phyloP scores from a whole-genome alignment of 2,113 vertebrate genomes.

The Odocoileus hemionus region DNA sequence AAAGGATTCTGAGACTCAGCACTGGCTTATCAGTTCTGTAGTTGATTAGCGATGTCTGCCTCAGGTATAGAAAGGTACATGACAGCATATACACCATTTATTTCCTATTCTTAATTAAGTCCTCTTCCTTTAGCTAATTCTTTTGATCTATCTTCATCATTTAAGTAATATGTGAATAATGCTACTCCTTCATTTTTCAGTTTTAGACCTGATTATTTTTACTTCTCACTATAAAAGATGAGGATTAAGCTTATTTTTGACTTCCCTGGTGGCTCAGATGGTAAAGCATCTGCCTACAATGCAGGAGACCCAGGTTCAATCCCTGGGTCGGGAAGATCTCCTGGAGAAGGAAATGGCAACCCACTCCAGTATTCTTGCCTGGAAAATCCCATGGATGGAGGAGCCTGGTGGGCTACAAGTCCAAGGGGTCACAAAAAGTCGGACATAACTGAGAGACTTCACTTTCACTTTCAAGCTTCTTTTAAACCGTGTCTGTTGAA shows the following conservation, averaged over 20 bases:
- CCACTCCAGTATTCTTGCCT: too few species aligned
- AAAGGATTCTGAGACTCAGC: neutral
- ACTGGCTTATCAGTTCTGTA: neutral
- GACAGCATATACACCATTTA: neutral
- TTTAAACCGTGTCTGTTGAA: neutral
- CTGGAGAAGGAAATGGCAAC: too few species aligned
- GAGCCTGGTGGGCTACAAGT: too few species aligned
- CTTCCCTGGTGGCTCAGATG: too few species aligned
- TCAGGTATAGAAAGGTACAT: neutral
- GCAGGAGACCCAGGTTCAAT: too few species aligned
- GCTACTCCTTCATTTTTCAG: neutral
- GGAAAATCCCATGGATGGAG: too few species aligned
- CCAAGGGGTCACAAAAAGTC: too few species aligned
- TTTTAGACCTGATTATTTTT: neutral
- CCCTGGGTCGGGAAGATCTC: too few species aligned
- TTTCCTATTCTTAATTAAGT: neutral
- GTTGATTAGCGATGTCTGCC: neutral
- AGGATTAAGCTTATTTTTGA: neutral
- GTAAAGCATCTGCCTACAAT: too few species aligned
- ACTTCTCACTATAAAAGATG: neutral
- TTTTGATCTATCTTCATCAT: neutral
- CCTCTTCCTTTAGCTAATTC: neutral
- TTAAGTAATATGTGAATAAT: neutral
- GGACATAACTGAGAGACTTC: too few species aligned
- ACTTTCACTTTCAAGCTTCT: neutral